A percentile compares a stretch with the other conserved stretches of the same genome.
These are phyloP conservation scores for Poeciliopsis retropinna DNA, from an alignment of 2,113 vertebrate species.

Conservation along the genomic window DNA sequence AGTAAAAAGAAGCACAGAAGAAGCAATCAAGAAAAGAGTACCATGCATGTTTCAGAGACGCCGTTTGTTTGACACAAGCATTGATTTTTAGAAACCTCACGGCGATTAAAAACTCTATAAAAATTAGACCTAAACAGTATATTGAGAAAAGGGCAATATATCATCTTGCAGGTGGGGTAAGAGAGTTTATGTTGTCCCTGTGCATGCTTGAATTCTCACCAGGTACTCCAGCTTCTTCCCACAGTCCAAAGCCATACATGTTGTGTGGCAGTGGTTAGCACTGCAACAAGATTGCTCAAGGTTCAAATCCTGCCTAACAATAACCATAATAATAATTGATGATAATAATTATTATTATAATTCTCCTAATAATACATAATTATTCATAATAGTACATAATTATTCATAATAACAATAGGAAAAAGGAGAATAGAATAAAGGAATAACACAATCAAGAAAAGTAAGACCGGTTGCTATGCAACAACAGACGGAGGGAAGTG, in stretches of 20 bases:
- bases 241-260: background rate
- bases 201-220: background rate
- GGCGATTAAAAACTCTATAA: no score
- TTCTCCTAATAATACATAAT: background rate
- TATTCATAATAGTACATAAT: background rate
- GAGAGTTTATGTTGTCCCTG: background rate
- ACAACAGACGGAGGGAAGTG: background rate
- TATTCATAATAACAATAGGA: background rate
- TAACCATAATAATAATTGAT: background rate
- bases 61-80: no score
- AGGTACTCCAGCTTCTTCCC: no score
- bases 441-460: background rate
- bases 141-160: background rate
- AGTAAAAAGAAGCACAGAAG: background rate
- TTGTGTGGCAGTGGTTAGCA: background rate
- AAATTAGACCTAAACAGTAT: background rate
- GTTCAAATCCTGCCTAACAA: background rate
- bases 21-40: background rate
- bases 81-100: no score
- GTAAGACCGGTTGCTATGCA: conserved; percentile 1
- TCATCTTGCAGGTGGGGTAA: background rate
- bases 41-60: no score
- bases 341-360: background rate
- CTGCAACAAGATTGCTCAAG: background rate
- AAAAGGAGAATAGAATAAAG: background rate